Base-by-base conservation (phyloP, 2,888 invertebrate genomes). In the Hylaea fasciaria region DNA sequence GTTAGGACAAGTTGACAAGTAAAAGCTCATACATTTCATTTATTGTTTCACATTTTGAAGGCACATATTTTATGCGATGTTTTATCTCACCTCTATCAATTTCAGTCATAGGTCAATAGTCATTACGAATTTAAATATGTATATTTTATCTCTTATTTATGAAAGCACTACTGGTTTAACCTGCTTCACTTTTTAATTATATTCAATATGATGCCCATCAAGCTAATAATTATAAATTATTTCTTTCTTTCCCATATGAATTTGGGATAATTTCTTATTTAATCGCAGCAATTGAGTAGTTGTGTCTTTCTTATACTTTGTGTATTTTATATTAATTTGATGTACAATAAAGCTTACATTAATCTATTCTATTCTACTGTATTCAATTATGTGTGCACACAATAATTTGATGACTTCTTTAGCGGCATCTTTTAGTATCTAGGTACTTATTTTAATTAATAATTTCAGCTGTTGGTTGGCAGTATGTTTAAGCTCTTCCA, bases 21-120 rank as follows among this genome's bases (percentile, higher is more conserved):
- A 50, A 17, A 46, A 22, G 53, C 39, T 29, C 47, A 32, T 29
- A 16, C 14, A 53, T 48, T 29, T 58, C 44, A 22, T 51, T 32
- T 48, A 41, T 50, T 41, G 37, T 60, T 54, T 54, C 50, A 55
- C 45, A 47, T 60, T 55, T 48, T 50, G 41, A 60, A 55, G 32
- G 46, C 45, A 53, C 48, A 47, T 57, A 48, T 53, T 59, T 59
- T 53, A 64, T 54, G 47, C 52, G 37, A 53, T 68, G 65, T 69
- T 68, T 69, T 67, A 72, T 70, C 53, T 64, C 62, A 61, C 48
- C 57, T 72, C 53, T 72, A 74, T 71, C 65, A 68, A 68, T 66
- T 68, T 70, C 69, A 69, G 76, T 73, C 76, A 72, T 69, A 77
- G 76, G 74, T 77, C 72, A 75, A 73, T 74, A 70, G 73, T 74